Conservation (phyloP, 2,797 vertebrate species). For the Pipistrellus nathusii region DNA sequence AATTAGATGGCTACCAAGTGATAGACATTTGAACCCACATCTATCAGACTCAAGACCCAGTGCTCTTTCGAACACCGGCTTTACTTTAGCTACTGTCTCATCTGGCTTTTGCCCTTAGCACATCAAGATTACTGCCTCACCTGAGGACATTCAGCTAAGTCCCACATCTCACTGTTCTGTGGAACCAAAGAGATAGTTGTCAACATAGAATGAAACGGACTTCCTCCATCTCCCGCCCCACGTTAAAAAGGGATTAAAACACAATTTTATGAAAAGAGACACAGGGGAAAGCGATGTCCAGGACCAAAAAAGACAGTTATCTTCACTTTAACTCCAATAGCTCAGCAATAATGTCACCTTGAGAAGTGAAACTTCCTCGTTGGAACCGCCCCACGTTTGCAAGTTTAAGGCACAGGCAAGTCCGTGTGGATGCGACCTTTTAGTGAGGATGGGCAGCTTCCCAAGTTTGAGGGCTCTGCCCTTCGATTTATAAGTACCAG, state of each 20-base stretch:
- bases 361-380: neutral
- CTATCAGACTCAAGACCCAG: neutral
- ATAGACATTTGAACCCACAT: neutral
- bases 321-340: neutral
- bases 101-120: neutral
- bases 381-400: neutral
- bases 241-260: constrained; percentile 11
- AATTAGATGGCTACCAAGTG: neutral
- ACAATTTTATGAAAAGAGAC: neutral
- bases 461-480: neutral
- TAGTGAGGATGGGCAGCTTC: neutral
- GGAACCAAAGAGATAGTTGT: neutral
- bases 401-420: neutral
- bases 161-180: neutral
- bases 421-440: neutral
- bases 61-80: neutral
- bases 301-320: neutral
- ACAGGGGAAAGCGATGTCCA: rapidly evolving
- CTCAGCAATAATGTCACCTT: neutral
- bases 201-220: neutral
- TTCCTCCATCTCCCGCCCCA: neutral
- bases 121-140: neutral
- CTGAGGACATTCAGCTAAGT: neutral
- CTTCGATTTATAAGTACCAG: neutral
- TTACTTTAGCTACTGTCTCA: neutral